A percentile compares a stretch with the other conserved stretches of the same genome.
phyloP scores from a whole-genome alignment of 2,888 invertebrate species.

The Prionchulus punctatus region DNA sequence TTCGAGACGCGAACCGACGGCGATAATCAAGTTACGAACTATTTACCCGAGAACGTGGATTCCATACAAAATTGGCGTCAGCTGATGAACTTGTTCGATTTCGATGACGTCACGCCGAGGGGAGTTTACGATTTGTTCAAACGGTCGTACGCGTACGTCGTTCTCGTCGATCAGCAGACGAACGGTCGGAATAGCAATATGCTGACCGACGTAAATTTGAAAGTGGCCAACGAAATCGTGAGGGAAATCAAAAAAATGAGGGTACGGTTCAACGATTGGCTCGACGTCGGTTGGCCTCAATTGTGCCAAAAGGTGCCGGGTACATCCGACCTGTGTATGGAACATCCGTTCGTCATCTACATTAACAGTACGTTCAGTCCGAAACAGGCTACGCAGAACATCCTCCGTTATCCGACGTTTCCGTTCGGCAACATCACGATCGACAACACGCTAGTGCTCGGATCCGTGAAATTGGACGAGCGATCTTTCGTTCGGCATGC shows the following conservation, averaged over 20 bases:
- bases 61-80: slow-evolving; percentile 18
- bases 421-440: slow-evolving; percentile 19
- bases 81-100: background rate
- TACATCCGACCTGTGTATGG: slow-evolving; percentile 14
- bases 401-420: slow-evolving; percentile 19
- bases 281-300: background rate
- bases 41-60: slow-evolving; percentile 25
- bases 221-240: background rate
- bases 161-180: background rate
- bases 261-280: background rate
- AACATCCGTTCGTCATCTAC: slow-evolving; percentile 2
- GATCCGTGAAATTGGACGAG: slow-evolving; percentile 17
- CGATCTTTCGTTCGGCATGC: slow-evolving; percentile 12
- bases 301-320: background rate
- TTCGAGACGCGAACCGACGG: background rate
- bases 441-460: slow-evolving; percentile 27
- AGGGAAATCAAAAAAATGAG: background rate
- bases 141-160: background rate
- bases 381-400: background rate
- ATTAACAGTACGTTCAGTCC: background rate
- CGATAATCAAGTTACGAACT: background rate
- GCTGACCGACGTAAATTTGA: background rate
- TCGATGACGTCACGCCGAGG: background rate
- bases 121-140: background rate
- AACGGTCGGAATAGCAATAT: background rate